Evolutionary conservation across 2,888 invertebrate genomes (phyloP), one percentile per base, ranked within the genome.

Genomic region (Achlya flavicornis): DNA sequence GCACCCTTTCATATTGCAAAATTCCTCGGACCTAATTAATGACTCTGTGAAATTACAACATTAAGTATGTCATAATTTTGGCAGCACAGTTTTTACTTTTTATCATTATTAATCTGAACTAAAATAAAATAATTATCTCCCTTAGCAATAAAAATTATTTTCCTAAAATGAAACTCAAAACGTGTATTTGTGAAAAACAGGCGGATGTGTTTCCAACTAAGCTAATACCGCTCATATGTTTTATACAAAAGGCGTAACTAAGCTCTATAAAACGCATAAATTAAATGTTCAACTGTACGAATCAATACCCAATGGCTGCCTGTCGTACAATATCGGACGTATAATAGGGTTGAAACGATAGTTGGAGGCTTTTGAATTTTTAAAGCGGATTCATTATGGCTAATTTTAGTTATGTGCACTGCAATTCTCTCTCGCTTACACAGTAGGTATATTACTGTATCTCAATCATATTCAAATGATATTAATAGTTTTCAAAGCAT

Each of bases 231-330:
- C 19, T 53, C 53, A 53, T 53, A 19, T 53, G 19, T 53, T 53
- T 53, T 53, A 19, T 53, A 19, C 53, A 53, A 53, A 48, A 53
- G 53, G 68, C 66, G 71, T 71, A 75, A 73, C 69, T 76, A 74
- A 78, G 79, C 73, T 74, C 66, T 66, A 72, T 75, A 75, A 78
- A 83, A 75, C 73, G 76, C 71, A 78, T 78, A 79, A 72, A 79
- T 77, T 71, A 72, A 77, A 80, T 78, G 75, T 73, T 79, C 77
- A 73, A 79, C 75, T 79, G 76, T 71, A 77, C 75, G 77, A 81
- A 87, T 84, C 84, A 85, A 84, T 84, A 79, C 78, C 74, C 76
- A 73, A 73, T 75, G 77, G 74, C 80, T 78, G 80, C 81, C 83
- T 79, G 77, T 71, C 74, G 73, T 74, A 79, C 73, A 78, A 70